phyloP scores from a whole-genome alignment of 2,888 invertebrate species.

The Laspeyria flexula region DNA sequence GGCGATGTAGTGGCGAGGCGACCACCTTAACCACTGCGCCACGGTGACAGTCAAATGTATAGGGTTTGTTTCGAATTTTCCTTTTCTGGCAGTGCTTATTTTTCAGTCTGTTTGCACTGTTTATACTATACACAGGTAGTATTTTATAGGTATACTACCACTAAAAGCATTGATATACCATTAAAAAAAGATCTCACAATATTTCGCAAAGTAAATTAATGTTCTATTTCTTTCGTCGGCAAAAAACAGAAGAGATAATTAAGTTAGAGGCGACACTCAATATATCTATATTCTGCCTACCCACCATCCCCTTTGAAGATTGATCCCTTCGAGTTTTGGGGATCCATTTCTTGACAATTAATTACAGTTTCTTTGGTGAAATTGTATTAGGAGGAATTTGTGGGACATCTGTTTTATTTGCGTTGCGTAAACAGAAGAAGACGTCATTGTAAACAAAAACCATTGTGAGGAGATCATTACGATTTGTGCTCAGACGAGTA shows the following conservation, averaged over 20 bases:
- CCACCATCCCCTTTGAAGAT: background rate
- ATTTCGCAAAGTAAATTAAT: background rate
- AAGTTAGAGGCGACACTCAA: constrained; percentile 1
- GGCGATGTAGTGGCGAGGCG: too few relatives aligned
- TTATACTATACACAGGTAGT: too few relatives aligned
- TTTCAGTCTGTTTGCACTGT: too few relatives aligned
- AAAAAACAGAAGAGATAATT: background rate
- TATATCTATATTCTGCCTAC: background rate
- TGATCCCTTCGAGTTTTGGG: background rate
- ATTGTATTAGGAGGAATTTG: constrained; percentile 3
- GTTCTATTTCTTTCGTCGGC: background rate
- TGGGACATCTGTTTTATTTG: background rate
- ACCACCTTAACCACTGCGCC: too few relatives aligned
- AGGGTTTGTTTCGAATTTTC: too few relatives aligned
- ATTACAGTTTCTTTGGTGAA: constrained; percentile 6
- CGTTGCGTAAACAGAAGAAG: background rate
- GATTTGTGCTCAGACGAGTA: too few relatives aligned
- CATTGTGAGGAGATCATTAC: background rate
- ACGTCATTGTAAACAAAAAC: background rate
- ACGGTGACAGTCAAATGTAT: too few relatives aligned
- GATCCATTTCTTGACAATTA: constrained; percentile 7
- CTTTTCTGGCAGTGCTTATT: too few relatives aligned
- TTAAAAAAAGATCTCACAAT: background rate
- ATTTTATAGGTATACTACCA: too few relatives aligned
- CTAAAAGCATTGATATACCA: too few relatives aligned